Conservation (phyloP, 2,888 invertebrate genomes). For the Sussaba pulchella region DNA sequence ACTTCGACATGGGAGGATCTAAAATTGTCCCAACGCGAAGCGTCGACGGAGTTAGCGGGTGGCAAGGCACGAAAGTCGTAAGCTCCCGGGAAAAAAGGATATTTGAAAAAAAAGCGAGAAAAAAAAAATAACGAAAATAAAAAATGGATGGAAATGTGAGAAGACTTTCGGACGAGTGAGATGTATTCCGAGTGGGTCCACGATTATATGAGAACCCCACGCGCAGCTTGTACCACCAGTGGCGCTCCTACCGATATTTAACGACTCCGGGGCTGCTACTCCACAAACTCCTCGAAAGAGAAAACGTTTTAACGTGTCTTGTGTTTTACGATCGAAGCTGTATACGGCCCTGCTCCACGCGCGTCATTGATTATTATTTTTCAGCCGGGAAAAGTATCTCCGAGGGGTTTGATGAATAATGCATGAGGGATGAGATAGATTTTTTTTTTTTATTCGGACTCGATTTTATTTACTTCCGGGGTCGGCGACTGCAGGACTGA, state of each 20-base stretch:
- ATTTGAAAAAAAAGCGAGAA: not conserved
- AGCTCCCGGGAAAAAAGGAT: not conserved
- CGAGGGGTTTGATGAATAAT: slow-evolving; percentile 43
- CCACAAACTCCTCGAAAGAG: not conserved
- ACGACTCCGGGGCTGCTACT: slow-evolving; percentile 23
- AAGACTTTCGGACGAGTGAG: not conserved
- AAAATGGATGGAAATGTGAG: not conserved
- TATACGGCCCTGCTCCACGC: slow-evolving; percentile 36
- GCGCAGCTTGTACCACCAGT: not conserved
- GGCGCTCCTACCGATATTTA: slow-evolving; percentile 51
- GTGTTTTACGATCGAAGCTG: slow-evolving; percentile 39
- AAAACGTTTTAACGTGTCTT: slow-evolving; percentile 24
- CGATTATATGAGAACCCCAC: not conserved
- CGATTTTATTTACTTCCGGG: slow-evolving; percentile 53
- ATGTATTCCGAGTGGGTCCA: slow-evolving; percentile 12
- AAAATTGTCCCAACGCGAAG: slow-evolving; percentile 46
- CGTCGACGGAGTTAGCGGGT: slow-evolving; percentile 32
- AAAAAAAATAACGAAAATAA: slow-evolving; percentile 2
- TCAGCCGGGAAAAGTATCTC: slow-evolving; percentile 10
- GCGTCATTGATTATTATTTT: slow-evolving; percentile 56
- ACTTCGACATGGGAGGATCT: slow-evolving; percentile 58
- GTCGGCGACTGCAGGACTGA: not conserved
- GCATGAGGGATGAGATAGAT: slow-evolving; percentile 16
- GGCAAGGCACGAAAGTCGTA: slow-evolving; percentile 33
- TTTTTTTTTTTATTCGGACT: slow-evolving; percentile 31